These are phyloP conservation scores for Oscheius sp. DNA, from an alignment of 1,140 invertebrate species.

Conservation along the genomic window DNA sequence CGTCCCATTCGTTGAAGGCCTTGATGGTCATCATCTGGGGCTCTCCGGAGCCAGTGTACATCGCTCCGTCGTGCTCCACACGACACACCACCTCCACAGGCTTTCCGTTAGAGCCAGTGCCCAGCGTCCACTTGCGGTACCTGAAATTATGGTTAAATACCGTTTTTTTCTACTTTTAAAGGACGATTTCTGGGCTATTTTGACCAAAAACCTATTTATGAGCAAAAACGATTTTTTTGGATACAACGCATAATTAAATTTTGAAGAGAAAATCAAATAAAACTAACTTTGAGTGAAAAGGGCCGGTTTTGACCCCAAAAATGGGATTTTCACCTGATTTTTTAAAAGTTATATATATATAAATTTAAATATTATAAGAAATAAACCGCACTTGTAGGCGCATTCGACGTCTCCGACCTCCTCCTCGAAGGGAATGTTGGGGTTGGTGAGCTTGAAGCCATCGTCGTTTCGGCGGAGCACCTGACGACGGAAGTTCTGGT, in stretches of 20 bases:
- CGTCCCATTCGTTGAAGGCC: conserved; percentile 98
- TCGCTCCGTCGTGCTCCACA: conserved; percentile 92
- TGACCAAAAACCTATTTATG: no score
- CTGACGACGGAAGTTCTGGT: conserved; percentile 99
- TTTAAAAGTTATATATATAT: no score
- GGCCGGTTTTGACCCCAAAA: no score
- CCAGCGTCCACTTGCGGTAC: conserved; percentile 93
- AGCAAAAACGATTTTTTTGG: no score
- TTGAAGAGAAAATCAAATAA: no score
- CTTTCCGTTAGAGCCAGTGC: conserved; percentile 76
- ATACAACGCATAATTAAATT: no score
- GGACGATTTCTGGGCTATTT: no score
- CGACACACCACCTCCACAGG: conserved; percentile 73
- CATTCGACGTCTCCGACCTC: conserved; percentile 20
- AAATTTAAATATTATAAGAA: background rate
- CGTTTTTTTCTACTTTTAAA: background rate
- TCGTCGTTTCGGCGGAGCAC: conserved; percentile 72
- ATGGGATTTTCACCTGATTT: no score
- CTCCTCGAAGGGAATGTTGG: conserved; percentile 31
- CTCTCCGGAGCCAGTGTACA: conserved; percentile 78
- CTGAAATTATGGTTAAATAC: conserved; percentile 38
- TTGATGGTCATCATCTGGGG: conserved; percentile 90
- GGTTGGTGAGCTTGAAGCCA: conserved; percentile 81
- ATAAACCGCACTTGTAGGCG: conserved; percentile 35
- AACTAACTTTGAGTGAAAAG: no score